Evolutionary conservation across 2,888 invertebrate genomes (phyloP).

Genomic region (Temnothorax rugatulus): DNA sequence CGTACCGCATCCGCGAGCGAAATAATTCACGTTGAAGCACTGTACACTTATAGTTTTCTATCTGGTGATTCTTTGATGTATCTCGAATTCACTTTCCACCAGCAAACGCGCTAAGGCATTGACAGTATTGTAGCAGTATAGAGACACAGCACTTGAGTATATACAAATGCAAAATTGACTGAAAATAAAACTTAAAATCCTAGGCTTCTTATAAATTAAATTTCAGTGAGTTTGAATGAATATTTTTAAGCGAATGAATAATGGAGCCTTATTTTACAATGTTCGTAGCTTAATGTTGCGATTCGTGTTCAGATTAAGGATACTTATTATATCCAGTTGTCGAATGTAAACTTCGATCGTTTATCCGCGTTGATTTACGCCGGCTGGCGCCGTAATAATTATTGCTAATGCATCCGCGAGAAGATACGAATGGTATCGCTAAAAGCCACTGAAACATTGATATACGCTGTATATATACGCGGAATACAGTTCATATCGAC

Average conservation of each 20-base stretch:
- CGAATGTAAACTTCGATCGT: slow-evolving; percentile 48
- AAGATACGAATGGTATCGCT: slow-evolving; percentile 49
- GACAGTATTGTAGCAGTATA: not conserved
- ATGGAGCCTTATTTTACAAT: not conserved
- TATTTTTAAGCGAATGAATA: not conserved
- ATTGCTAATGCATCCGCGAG: slow-evolving; percentile 48
- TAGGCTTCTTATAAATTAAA: not conserved
- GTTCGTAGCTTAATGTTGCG: not conserved
- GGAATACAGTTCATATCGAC: slow-evolving; percentile 30
- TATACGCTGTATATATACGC: not conserved
- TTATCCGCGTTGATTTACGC: slow-evolving; percentile 57
- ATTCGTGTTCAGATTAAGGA: slow-evolving; percentile 34
- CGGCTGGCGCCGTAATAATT: slow-evolving; percentile 45
- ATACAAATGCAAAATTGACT: not conserved
- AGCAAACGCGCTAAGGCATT: not conserved
- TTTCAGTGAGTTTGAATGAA: not conserved
- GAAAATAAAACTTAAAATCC: not conserved
- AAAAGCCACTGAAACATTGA: slow-evolving; percentile 52
- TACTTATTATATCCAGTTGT: slow-evolving; percentile 28
- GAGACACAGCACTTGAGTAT: not conserved
- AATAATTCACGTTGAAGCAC: slow-evolving; percentile 2
- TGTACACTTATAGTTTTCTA: slow-evolving; percentile 11
- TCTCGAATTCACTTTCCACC: not conserved
- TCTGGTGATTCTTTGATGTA: slow-evolving; percentile 1
- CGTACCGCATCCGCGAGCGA: not conserved